Percentiles rank a stretch among this genome's conserved stretches.
Conservation (phyloP, 2,888 invertebrate species). For the Eristalis pertinax region DNA sequence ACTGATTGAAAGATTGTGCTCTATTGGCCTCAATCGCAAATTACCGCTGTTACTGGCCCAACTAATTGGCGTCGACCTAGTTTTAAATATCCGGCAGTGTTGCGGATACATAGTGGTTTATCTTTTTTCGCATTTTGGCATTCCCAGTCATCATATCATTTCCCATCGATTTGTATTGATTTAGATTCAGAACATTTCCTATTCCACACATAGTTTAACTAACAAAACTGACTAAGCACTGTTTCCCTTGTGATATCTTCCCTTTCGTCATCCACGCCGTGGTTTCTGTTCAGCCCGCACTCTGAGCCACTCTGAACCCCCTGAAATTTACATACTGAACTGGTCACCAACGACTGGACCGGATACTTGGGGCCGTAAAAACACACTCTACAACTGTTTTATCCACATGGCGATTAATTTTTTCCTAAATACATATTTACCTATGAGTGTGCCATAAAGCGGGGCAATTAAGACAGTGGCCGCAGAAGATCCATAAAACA, state of each 20-base stretch:
- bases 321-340: constrained; percentile 67
- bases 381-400: constrained; percentile 68
- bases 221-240: constrained; percentile 6
- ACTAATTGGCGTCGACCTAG: constrained; percentile 42
- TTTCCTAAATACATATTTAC: constrained; percentile 65
- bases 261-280: constrained; percentile 19
- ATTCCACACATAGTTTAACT: not conserved
- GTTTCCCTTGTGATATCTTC: constrained; percentile 39
- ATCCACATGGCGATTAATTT: constrained; percentile 65
- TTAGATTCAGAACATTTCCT: constrained; percentile 45
- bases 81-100: constrained; percentile 44
- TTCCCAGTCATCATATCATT: constrained; percentile 22
- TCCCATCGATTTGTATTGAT: constrained; percentile 54
- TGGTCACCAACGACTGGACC: constrained; percentile 55
- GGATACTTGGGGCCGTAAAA: constrained; percentile 66
- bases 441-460: constrained; percentile 65
- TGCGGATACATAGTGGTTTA: constrained; percentile 42
- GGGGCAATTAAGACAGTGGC: constrained; percentile 71
- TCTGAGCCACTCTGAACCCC: not conserved
- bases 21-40: not conserved
- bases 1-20: not conserved
- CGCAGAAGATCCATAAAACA: constrained; percentile 65
- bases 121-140: constrained; percentile 3
- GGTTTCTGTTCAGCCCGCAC: constrained; percentile 14
- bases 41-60: not conserved